Percentiles rank a stretch among this genome's conserved stretches.
Evolutionary conservation across 2,113 vertebrate species (phyloP).

Genomic region (Onychorhynchus coronatus): DNA sequence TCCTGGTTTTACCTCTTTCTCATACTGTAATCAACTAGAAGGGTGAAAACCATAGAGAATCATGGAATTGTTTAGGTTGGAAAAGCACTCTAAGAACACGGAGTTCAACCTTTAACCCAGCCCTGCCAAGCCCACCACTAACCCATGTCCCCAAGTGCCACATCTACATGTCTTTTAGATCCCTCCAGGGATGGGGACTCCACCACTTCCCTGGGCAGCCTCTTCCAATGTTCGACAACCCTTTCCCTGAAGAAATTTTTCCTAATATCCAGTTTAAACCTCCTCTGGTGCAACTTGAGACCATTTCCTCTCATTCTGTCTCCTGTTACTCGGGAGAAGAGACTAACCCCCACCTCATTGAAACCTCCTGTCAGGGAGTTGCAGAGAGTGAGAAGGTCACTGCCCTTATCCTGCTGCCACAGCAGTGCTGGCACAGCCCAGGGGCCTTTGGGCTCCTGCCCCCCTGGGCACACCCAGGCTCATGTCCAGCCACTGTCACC

Average conservation of each 20-base stretch:
- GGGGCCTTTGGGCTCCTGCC: too few relatives aligned
- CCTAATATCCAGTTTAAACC: background rate
- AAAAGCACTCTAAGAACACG: background rate
- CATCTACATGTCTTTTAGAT: background rate
- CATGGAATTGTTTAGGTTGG: background rate
- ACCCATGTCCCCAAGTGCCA: background rate
- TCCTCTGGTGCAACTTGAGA: background rate
- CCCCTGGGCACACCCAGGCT: background rate
- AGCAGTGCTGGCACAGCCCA: background rate
- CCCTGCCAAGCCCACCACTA: background rate
- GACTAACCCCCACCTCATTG: fast-evolving
- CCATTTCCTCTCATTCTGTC: background rate
- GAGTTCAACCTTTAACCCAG: background rate
- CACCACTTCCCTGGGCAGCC: background rate
- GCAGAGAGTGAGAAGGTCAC: background rate
- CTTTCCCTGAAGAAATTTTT: background rate
- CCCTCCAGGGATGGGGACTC: background rate
- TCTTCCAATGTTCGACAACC: fast-evolving
- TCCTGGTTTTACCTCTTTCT: background rate
- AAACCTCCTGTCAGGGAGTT: background rate
- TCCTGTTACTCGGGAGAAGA: background rate
- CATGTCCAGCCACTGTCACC: too few relatives aligned
- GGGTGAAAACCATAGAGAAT: background rate
- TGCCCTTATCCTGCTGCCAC: background rate
- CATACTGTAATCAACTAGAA: background rate